A percentile compares a stretch with the other conserved stretches of the same genome.
phyloP scores from a whole-genome alignment of 1,140 invertebrate species.

The Bombus soroeensis region DNA sequence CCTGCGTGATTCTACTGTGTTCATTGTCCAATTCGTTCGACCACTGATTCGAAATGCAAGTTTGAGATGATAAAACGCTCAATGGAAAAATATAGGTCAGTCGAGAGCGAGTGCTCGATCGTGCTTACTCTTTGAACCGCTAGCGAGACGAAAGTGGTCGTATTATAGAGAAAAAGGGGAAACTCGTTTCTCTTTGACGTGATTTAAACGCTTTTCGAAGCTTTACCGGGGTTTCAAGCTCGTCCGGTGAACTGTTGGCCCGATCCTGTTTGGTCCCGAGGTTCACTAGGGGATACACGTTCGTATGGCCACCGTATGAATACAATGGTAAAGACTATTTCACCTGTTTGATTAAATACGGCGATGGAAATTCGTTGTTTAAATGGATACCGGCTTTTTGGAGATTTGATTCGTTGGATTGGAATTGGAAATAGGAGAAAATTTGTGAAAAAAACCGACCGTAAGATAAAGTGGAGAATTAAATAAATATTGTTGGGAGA shows the following conservation, averaged over 20 bases:
- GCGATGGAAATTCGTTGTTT: too few species aligned
- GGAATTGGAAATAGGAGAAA: too few species aligned
- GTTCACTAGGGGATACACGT: background rate
- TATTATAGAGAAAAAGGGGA: background rate
- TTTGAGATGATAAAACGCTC: too few species aligned
- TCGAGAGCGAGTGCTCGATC: too few species aligned
- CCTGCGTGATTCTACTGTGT: background rate
- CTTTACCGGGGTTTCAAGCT: background rate
- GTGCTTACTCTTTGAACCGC: background rate
- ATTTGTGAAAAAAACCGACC: too few species aligned
- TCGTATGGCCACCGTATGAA: background rate
- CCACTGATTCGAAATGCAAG: background rate
- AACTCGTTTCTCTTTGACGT: background rate
- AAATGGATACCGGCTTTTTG: background rate
- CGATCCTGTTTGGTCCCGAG: background rate
- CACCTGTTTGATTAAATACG: background rate
- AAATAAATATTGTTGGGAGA: too few species aligned
- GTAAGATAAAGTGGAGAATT: too few species aligned
- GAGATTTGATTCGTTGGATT: background rate
- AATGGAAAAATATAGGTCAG: background rate
- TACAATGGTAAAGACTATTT: slow-evolving; percentile 12
- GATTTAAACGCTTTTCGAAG: slow-evolving; percentile 11
- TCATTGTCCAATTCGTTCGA: background rate
- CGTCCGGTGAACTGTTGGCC: background rate
- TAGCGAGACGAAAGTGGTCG: background rate